phyloP scores from a whole-genome alignment of 2,113 vertebrate species.

The Neolamprologus ventralis region DNA sequence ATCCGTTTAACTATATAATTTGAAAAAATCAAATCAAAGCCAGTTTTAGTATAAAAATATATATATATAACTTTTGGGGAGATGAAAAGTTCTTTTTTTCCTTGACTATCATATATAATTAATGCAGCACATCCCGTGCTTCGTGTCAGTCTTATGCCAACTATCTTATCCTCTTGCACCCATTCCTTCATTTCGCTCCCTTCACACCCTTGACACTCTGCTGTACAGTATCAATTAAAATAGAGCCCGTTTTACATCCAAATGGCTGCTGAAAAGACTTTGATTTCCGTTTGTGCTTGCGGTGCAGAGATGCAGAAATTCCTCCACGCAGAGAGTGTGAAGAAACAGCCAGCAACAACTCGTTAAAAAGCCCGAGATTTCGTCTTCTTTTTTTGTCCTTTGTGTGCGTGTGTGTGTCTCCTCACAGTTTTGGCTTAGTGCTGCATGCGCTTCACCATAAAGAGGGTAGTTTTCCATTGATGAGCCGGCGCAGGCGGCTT shows the following conservation, averaged over 20 bases:
- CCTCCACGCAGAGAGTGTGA: neutral
- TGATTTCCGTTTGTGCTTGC: slow-evolving; percentile 58
- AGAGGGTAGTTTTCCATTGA: slow-evolving; percentile 68
- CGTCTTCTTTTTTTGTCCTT: neutral
- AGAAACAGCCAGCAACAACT: neutral
- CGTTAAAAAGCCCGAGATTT: slow-evolving; percentile 39
- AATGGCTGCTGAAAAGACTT: slow-evolving; percentile 52
- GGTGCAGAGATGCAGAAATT: slow-evolving; percentile 48
- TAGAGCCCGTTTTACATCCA: slow-evolving; percentile 29
- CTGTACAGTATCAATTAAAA: slow-evolving; percentile 38
- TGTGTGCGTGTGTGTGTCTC: slow-evolving; percentile 6
- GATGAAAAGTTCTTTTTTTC: neutral
- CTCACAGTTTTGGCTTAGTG: slow-evolving; percentile 50
- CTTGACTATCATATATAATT: slow-evolving; percentile 4
- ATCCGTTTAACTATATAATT: neutral
- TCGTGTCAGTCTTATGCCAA: neutral
- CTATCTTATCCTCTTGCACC: neutral
- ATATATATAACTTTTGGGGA: neutral
- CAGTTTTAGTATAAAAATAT: neutral
- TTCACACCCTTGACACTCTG: neutral
- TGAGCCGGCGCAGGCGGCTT: slow-evolving; percentile 58
- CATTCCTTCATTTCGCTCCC: neutral
- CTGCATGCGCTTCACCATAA: slow-evolving; percentile 46
- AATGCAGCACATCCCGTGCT: neutral
- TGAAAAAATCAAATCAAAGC: neutral